Conservation (phyloP, 2,113 vertebrate species). For the Pseudopipra pipra region DNA sequence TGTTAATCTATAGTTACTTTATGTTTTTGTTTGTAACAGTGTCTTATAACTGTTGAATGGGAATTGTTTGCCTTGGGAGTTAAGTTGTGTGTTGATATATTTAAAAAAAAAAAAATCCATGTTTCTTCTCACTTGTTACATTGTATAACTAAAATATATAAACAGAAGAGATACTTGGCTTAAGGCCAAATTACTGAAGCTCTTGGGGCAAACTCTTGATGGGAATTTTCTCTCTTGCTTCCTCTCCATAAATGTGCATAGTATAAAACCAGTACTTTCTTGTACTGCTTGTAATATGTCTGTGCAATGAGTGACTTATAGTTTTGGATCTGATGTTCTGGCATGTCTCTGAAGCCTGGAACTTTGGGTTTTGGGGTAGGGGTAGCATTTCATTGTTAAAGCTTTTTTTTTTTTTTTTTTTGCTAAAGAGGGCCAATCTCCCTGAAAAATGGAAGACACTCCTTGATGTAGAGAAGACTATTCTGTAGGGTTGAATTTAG, state of each 20-base stretch:
- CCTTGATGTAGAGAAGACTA: neutral
- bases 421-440: neutral
- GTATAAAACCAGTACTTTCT: neutral
- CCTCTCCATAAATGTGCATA: constrained; percentile 20
- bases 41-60: constrained; percentile 38
- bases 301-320: neutral
- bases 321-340: neutral
- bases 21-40: neutral
- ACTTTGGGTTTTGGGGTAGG: neutral
- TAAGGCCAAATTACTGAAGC: neutral
- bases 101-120: constrained; percentile 39
- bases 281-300: neutral
- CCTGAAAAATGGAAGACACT: neutral
- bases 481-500: neutral
- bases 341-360: neutral
- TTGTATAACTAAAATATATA: constrained; percentile 47
- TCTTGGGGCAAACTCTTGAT: constrained; percentile 1
- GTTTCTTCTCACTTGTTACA: constrained; percentile 19
- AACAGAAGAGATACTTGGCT: constrained; percentile 28
- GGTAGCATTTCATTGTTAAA: neutral
- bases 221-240: constrained; percentile 12
- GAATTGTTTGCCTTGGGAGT: constrained; percentile 44
- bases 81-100: constrained; percentile 41
- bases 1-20: neutral
- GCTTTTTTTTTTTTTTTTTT: neutral